Percentiles rank a stretch among this genome's conserved stretches.
phyloP scores from a whole-genome alignment of 2,888 invertebrate genomes.

The Lapara coniferarum region DNA sequence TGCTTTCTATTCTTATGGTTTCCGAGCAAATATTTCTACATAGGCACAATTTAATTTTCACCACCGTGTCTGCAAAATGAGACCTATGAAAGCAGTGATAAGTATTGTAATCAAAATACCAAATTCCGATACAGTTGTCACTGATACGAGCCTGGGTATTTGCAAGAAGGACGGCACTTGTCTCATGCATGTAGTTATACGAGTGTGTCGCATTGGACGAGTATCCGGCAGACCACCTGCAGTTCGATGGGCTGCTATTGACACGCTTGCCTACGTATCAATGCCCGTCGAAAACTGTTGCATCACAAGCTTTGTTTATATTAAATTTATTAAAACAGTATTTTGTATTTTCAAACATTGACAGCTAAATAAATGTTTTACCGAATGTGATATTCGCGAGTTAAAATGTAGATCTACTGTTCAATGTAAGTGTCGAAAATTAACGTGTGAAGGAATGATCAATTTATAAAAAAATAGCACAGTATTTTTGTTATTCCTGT shows the following conservation, averaged over 20 bases:
- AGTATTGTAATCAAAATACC: not conserved
- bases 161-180: not conserved
- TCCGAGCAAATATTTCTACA: too few species aligned
- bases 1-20: too few species aligned
- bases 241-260: slow-evolving; percentile 35
- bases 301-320: slow-evolving; percentile 22
- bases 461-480: not conserved
- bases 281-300: slow-evolving; percentile 25
- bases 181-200: slow-evolving; percentile 4
- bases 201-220: slow-evolving; percentile 35
- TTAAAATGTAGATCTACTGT: not conserved
- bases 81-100: too few species aligned
- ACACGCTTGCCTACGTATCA: slow-evolving; percentile 30
- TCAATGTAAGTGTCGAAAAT: too few species aligned
- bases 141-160: not conserved
- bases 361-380: slow-evolving; percentile 1
- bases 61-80: too few species aligned
- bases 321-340: slow-evolving; percentile 24
- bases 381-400: not conserved
- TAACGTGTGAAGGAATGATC: too few species aligned
- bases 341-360: slow-evolving; percentile 3
- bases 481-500: not conserved
- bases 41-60: too few species aligned
- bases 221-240: slow-evolving; percentile 37
- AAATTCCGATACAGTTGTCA: not conserved